Evolutionary conservation across 2,888 invertebrate genomes (phyloP).

Genomic region (Malthinus seriepunctatus): DNA sequence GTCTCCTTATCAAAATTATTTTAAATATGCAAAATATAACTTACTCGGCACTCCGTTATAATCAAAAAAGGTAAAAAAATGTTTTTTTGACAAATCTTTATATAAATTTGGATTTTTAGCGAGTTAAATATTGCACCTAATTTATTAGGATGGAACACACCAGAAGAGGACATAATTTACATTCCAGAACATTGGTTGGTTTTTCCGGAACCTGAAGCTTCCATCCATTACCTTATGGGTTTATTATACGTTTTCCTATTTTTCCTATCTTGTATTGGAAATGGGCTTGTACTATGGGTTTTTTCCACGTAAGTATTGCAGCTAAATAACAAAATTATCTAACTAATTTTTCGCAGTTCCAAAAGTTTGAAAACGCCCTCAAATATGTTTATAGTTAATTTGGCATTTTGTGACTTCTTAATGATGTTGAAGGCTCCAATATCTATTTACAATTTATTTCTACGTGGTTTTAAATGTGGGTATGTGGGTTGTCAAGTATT

Average conservation of each 20-base stretch:
- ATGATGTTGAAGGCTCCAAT: constrained; percentile 88
- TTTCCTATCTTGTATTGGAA: constrained; percentile 73
- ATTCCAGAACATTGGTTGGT: constrained; percentile 83
- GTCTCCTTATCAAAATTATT: no score
- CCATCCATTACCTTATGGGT: constrained; percentile 78
- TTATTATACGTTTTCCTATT: constrained; percentile 77
- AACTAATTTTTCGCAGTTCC: constrained; percentile 57
- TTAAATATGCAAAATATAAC: background rate
- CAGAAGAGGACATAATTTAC: constrained; percentile 73
- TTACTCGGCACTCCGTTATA: background rate
- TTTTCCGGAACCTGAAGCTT: constrained; percentile 79
- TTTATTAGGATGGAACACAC: constrained; percentile 76
- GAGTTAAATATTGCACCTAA: constrained; percentile 42
- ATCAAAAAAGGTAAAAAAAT: background rate
- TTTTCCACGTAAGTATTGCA: constrained; percentile 69
- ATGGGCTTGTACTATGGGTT: constrained; percentile 84
- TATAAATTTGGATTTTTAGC: constrained; percentile 10
- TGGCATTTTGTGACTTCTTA: constrained; percentile 81
- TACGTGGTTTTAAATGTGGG: constrained; percentile 76
- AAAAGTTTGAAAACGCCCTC: constrained; percentile 78
- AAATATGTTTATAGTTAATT: constrained; percentile 81
- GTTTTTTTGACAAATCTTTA: background rate
- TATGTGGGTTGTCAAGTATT: constrained; percentile 77
- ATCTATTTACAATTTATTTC: constrained; percentile 83
- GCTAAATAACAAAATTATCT: background rate